Percentiles rank a stretch among this genome's conserved stretches.
Conservation (phyloP, 2,113 vertebrate species). For the Oreotragus oreotragus region DNA sequence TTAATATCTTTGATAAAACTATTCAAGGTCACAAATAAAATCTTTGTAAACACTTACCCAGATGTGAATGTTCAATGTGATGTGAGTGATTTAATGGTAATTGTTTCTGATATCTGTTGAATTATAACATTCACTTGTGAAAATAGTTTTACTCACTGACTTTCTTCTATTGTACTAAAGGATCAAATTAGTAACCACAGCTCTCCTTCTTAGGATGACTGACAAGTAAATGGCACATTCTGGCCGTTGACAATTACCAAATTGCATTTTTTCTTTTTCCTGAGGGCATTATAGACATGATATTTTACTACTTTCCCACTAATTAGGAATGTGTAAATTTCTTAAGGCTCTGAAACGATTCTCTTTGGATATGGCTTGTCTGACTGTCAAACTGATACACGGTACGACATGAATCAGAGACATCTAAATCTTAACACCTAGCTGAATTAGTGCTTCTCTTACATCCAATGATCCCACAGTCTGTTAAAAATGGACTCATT, state of each 20-base stretch:
- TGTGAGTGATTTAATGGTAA: not conserved
- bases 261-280: not conserved
- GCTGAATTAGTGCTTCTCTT: not conserved
- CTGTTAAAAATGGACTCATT: not conserved
- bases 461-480: not conserved
- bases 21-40: not conserved
- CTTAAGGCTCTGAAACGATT: conserved; percentile 22
- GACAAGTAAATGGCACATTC: not conserved
- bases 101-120: not conserved
- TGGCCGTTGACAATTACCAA: conserved; percentile 29
- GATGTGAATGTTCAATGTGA: not conserved
- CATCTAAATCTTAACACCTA: conserved; percentile 3
- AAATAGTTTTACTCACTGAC: not conserved
- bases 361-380: not conserved
- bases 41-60: not conserved
- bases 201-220: not conserved
- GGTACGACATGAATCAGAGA: not conserved
- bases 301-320: conserved; percentile 19
- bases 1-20: not conserved
- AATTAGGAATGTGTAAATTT: conserved; percentile 3
- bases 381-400: conserved; percentile 38
- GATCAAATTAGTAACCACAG: not conserved
- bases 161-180: not conserved
- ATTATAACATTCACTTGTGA: not conserved
- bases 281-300: not conserved